These are phyloP conservation scores for Colletes latitarsis DNA, from an alignment of 1,140 invertebrate genomes.

Conservation along the genomic window DNA sequence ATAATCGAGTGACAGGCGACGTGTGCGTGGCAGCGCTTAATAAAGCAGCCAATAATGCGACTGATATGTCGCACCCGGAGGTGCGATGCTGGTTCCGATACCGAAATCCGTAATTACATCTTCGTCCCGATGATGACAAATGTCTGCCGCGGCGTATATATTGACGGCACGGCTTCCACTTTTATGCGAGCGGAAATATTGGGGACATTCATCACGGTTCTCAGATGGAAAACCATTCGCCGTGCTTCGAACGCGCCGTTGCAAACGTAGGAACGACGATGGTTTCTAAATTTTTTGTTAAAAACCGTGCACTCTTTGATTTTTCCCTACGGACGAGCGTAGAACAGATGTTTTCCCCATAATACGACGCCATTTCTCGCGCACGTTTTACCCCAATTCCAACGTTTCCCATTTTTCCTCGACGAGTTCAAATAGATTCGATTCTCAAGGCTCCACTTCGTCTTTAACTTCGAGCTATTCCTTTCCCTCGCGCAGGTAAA, in stretches of 20 bases:
- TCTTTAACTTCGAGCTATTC: background rate
- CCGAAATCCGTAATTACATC: constrained; percentile 53
- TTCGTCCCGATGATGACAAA: constrained; percentile 50
- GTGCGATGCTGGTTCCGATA: constrained; percentile 32
- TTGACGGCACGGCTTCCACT: constrained; percentile 5
- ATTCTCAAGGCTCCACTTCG: background rate
- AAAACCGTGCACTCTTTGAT: no score
- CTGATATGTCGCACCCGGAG: constrained; percentile 46
- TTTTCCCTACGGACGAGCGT: no score
- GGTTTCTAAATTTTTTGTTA: no score
- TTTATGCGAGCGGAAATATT: constrained; percentile 19
- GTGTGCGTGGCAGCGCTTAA: constrained; percentile 43
- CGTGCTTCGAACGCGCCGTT: background rate
- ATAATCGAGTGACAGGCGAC: constrained; percentile 46
- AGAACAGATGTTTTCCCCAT: background rate
- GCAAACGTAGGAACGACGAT: background rate
- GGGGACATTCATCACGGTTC: constrained; percentile 26
- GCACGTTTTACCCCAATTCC: background rate
- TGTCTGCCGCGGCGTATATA: constrained; percentile 13
- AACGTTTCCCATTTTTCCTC: background rate
- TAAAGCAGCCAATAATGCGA: constrained; percentile 54
- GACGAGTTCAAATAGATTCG: background rate
- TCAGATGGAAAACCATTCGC: constrained; percentile 15
- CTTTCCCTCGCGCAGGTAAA: background rate
- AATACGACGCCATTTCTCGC: background rate